Conservation (phyloP, 1,140 invertebrate genomes). For the Drosophila kepulauana region DNA sequence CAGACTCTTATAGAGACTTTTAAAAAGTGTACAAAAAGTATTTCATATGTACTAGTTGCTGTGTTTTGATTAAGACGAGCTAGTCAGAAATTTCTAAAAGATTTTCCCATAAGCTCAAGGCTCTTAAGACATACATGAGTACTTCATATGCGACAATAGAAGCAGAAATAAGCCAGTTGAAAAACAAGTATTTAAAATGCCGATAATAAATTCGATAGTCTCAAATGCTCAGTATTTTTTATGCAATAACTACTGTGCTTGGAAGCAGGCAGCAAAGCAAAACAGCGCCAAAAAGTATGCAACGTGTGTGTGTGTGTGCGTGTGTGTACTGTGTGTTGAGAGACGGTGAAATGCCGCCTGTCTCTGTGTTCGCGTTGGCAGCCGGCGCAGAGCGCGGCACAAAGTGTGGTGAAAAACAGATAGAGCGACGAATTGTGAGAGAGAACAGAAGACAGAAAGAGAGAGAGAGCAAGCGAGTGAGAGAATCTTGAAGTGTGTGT, state of each 20-base stretch:
- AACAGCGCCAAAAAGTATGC: constrained; percentile 75
- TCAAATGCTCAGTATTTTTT: not conserved
- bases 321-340: not conserved
- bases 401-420: constrained; percentile 72
- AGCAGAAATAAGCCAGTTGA: too few relatives aligned
- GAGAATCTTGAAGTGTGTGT: constrained; percentile 6
- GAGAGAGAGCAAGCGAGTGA: not conserved
- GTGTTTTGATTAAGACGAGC: too few relatives aligned
- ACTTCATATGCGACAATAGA: too few relatives aligned
- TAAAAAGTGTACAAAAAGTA: too few relatives aligned
- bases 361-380: constrained; percentile 30
- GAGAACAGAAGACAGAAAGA: not conserved
- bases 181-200: too few relatives aligned
- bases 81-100: too few relatives aligned
- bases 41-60: too few relatives aligned
- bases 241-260: constrained; percentile 47
- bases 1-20: too few relatives aligned
- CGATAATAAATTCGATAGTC: too few relatives aligned
- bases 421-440: not conserved
- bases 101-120: too few relatives aligned
- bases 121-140: too few relatives aligned
- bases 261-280: constrained; percentile 54
- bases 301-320: not conserved
- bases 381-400: constrained; percentile 60
- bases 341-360: constrained; percentile 22